A percentile compares a stretch with the other conserved stretches of the same genome.
phyloP scores from a whole-genome alignment of 2,113 vertebrate genomes.

The Melospiza melodia region DNA sequence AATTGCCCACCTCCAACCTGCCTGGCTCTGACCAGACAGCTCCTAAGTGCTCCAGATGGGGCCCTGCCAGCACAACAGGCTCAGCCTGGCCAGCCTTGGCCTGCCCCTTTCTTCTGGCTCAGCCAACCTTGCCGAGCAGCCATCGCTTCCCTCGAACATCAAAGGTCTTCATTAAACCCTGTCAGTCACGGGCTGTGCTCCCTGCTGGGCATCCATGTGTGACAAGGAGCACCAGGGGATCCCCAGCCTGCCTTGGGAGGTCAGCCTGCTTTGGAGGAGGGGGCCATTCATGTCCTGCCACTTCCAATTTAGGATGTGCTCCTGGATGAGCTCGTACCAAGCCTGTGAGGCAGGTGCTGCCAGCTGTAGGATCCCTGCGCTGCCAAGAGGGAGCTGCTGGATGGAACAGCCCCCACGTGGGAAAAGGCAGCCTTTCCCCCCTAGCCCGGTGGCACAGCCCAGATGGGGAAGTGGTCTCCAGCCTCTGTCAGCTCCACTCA shows the following conservation, averaged over 20 bases:
- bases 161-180: constrained; percentile 47
- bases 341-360: not conserved
- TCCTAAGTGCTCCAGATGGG: constrained; percentile 32
- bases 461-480: constrained; percentile 28
- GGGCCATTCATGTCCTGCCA: not conserved
- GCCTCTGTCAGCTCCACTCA: constrained; percentile 43
- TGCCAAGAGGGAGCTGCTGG: not conserved
- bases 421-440: not conserved
- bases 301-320: not conserved
- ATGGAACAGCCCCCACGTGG: not conserved
- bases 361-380: not conserved
- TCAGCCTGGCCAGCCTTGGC: not conserved
- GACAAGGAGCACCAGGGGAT: not conserved
- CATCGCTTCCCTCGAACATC: constrained; percentile 16
- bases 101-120: constrained; percentile 34
- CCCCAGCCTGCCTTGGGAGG: not conserved
- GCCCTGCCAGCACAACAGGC: not conserved
- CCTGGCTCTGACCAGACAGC: not conserved
- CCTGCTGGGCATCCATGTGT: fast-evolving
- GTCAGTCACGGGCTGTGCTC: not conserved
- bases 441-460: not conserved
- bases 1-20: not conserved
- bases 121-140: constrained; percentile 7
- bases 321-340: not conserved
- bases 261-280: not conserved